phyloP scores from a whole-genome alignment of 2,113 vertebrate species.

The Ptychochromis oligacanthus region DNA sequence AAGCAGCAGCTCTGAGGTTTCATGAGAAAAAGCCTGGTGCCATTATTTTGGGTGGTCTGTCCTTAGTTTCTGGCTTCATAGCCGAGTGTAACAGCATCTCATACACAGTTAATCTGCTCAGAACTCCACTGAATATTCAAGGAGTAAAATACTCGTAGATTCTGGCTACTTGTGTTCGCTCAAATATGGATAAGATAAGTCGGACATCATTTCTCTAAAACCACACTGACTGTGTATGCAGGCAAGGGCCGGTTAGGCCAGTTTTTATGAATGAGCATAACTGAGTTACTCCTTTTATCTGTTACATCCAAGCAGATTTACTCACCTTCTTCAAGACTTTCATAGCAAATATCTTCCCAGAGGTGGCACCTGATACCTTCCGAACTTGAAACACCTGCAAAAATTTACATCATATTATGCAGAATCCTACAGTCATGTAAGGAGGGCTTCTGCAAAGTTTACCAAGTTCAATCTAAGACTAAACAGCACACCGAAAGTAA shows the following conservation, averaged over 20 bases:
- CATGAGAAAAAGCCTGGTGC: slow-evolving; percentile 18
- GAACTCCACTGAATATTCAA: neutral
- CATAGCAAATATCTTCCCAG: slow-evolving; percentile 98
- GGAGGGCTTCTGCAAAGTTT: neutral
- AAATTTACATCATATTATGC: neutral
- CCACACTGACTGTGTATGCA: neutral
- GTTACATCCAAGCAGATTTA: neutral
- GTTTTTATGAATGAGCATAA: neutral
- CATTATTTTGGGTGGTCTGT: slow-evolving; percentile 34
- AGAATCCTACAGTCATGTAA: neutral
- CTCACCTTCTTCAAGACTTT: slow-evolving; percentile 98
- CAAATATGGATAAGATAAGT: neutral
- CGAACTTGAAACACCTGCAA: slow-evolving; percentile 95
- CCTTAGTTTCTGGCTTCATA: slow-evolving; percentile 10
- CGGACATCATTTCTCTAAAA: neutral
- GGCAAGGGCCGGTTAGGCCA: neutral
- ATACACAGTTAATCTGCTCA: neutral
- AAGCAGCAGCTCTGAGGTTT: slow-evolving; percentile 39
- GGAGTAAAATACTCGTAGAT: neutral
- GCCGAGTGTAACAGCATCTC: slow-evolving; percentile 18
- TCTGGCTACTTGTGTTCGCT: neutral
- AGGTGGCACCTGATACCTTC: slow-evolving; percentile 92
- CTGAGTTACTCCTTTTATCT: neutral
- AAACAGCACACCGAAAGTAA: neutral
- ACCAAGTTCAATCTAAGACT: neutral